Conservation (phyloP, 2,113 vertebrate genomes). For the Chlamydotis undulata region DNA sequence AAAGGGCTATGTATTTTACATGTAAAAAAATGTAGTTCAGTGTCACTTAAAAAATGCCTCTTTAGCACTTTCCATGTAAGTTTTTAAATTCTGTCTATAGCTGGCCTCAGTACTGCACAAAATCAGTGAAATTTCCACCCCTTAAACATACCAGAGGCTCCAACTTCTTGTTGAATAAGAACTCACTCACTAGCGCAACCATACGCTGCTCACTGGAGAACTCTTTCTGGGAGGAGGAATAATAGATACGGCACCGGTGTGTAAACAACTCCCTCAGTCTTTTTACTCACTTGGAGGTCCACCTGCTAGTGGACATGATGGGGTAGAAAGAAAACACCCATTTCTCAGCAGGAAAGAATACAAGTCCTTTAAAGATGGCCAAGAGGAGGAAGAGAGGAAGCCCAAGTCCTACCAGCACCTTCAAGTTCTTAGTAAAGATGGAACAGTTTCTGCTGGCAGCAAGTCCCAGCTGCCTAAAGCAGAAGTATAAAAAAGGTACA, state of each 20-base stretch:
- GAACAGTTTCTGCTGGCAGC: not conserved
- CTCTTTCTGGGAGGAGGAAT: not conserved
- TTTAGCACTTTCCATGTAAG: not conserved
- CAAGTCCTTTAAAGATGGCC: not conserved
- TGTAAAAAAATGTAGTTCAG: not conserved
- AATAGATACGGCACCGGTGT: rapidly evolving
- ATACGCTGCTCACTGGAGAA: rapidly evolving
- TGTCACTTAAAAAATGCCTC: not conserved
- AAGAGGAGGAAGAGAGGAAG: not conserved
- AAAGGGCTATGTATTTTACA: not conserved
- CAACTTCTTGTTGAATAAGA: not conserved
- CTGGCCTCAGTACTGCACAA: not conserved
- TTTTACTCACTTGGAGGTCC: not conserved
- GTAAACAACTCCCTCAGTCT: not conserved
- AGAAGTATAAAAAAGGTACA: not conserved
- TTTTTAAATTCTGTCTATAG: not conserved
- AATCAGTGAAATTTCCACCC: not conserved
- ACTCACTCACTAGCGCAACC: not conserved
- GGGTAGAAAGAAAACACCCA: not conserved
- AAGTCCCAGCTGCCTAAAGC: not conserved
- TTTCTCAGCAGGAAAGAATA: not conserved
- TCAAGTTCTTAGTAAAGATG: not conserved
- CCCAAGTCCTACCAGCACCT: rapidly evolving
- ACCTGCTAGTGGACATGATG: not conserved
- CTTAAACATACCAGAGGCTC: not conserved